Percentiles rank a stretch among this genome's conserved stretches.
Conservation (phyloP, 2,888 invertebrate species). For the Andrena flavipes region DNA sequence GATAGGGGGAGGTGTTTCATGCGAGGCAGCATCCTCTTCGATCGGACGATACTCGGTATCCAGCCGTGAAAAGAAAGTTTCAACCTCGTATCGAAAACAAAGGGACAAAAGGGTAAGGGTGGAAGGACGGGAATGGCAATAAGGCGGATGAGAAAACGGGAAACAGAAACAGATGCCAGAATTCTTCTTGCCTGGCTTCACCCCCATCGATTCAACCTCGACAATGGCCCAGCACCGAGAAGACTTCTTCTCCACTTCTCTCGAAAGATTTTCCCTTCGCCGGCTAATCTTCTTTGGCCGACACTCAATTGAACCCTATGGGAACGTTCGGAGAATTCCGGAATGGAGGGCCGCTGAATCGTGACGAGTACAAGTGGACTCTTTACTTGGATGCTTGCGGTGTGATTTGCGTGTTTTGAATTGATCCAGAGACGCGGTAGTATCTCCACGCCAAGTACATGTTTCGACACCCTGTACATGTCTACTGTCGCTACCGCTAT, state of each 20-base stretch:
- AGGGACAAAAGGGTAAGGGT: conserved; percentile 33
- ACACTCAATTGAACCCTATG: conserved; percentile 36
- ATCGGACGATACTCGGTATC: conserved; percentile 33
- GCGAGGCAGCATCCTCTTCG: neutral
- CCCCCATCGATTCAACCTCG: conserved; percentile 74
- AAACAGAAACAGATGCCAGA: conserved; percentile 81
- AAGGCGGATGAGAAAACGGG: conserved; percentile 81
- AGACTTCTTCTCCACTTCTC: conserved; percentile 34
- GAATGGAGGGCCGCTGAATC: conserved; percentile 16
- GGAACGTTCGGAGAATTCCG: conserved; percentile 12
- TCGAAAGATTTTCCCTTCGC: conserved; percentile 36
- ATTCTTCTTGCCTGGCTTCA: conserved; percentile 72
- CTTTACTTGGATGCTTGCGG: too few species aligned
- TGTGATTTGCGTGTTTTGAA: too few species aligned
- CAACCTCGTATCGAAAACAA: conserved; percentile 40
- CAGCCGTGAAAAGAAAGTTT: conserved; percentile 41
- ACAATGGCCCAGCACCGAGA: conserved; percentile 52
- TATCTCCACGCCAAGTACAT: too few species aligned
- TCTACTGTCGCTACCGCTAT: too few species aligned
- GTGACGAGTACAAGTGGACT: neutral
- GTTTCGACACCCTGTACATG: too few species aligned
- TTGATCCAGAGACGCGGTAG: too few species aligned
- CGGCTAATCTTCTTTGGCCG: conserved; percentile 57
- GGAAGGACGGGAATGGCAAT: conserved; percentile 72
- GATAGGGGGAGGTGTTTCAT: neutral